phyloP scores from a whole-genome alignment of 2,797 vertebrate species.

The Mormyrops boulengeri region DNA sequence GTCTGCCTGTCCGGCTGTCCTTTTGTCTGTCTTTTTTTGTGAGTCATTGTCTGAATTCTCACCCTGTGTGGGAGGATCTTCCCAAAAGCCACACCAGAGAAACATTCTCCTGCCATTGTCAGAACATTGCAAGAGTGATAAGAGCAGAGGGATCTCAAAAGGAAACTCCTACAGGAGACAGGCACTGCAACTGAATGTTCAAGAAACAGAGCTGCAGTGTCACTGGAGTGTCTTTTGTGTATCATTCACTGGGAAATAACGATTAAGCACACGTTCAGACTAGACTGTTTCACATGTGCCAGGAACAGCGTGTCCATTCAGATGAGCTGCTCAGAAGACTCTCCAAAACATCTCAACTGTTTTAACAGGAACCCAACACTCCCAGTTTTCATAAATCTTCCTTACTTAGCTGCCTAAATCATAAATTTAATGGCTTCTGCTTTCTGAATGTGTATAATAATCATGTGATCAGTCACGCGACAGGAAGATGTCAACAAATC shows the following conservation, averaged over 20 bases:
- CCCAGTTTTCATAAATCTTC: background rate
- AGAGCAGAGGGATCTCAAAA: background rate
- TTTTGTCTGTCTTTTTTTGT: slow-evolving; percentile 22
- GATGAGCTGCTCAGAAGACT: background rate
- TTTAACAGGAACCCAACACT: background rate
- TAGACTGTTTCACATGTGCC: background rate
- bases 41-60: slow-evolving; percentile 20
- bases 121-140: background rate
- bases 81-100: background rate
- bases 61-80: slow-evolving; percentile 16
- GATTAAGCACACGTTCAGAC: background rate
- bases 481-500: background rate
- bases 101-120: background rate
- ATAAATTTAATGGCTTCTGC: background rate
- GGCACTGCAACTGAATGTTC: background rate
- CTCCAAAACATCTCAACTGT: background rate
- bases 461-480: background rate
- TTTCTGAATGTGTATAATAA: background rate
- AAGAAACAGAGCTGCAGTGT: background rate
- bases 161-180: background rate
- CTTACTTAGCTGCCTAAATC: background rate
- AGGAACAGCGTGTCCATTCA: background rate
- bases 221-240: background rate
- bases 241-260: background rate
- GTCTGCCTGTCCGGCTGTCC: slow-evolving; percentile 18